Evolutionary conservation across 2,113 vertebrate species (phyloP).

Genomic region (Chionis minor): DNA sequence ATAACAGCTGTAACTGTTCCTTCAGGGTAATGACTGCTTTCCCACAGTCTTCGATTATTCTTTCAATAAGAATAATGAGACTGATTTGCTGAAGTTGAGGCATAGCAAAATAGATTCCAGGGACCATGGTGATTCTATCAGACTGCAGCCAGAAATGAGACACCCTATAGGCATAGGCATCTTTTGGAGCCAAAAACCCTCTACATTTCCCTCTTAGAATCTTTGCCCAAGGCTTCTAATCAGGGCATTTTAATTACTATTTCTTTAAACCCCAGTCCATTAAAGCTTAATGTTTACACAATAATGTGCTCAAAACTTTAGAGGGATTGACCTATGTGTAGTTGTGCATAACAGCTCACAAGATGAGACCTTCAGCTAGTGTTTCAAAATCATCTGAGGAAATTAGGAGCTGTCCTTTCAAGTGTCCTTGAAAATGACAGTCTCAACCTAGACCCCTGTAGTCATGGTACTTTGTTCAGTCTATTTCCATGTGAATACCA

Average conservation of each 20-base stretch:
- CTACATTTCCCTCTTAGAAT: neutral
- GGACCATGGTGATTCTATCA: neutral
- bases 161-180: neutral
- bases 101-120: neutral
- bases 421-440: slow-evolving; percentile 42
- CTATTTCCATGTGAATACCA: slow-evolving; percentile 43
- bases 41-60: neutral
- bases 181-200: neutral
- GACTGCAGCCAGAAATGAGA: neutral
- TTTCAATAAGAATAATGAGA: slow-evolving; percentile 13
- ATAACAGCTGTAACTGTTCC: neutral
- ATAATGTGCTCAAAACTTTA: neutral
- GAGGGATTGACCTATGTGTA: neutral
- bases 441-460: slow-evolving; percentile 41
- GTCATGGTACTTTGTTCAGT: slow-evolving; percentile 35
- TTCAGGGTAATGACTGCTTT: slow-evolving; percentile 5
- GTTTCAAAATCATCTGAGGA: slow-evolving; percentile 22
- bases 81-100: neutral
- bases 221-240: neutral
- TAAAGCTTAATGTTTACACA: neutral
- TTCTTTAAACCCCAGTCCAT: neutral
- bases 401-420: slow-evolving; percentile 26
- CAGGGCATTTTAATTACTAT: neutral
- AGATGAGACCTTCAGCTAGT: neutral
- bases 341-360: slow-evolving; percentile 1